phyloP scores from a whole-genome alignment of 2,888 invertebrate species.

The Zaprionus lineosus region DNA sequence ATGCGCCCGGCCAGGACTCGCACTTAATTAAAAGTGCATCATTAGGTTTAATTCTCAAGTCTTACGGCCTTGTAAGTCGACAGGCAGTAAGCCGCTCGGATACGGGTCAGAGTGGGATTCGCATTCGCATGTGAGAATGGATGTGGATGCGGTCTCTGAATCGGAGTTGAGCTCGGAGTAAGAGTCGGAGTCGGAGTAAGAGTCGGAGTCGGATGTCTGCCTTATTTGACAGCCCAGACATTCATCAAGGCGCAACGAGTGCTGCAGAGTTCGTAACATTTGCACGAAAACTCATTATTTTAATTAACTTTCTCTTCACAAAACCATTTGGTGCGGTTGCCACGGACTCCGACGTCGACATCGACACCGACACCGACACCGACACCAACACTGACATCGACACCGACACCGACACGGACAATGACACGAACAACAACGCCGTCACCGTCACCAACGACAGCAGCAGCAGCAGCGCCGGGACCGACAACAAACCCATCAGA shows the following conservation, averaged over 20 bases:
- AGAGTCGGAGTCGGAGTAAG: constrained; percentile 1
- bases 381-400: constrained; percentile 11
- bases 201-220: constrained; percentile 28
- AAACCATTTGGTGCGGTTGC: constrained; percentile 61
- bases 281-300: constrained; percentile 80
- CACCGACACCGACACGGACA: constrained; percentile 20
- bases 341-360: constrained; percentile 59
- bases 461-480: constrained; percentile 2
- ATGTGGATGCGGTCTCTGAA: too few species aligned
- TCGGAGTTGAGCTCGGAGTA: too few species aligned
- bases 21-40: constrained; percentile 79
- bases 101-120: not conserved
- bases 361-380: constrained; percentile 26
- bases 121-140: too few species aligned
- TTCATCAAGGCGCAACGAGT: constrained; percentile 59
- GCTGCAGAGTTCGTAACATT: constrained; percentile 54
- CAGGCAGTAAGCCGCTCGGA: constrained; percentile 14
- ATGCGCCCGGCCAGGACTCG: constrained; percentile 26
- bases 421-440: not conserved
- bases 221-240: constrained; percentile 63
- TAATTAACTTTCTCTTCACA: constrained; percentile 81
- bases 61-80: constrained; percentile 37
- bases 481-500: constrained; percentile 4
- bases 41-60: constrained; percentile 57
- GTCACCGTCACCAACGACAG: constrained; percentile 10